Base-by-base conservation (phyloP, 1,140 invertebrate species). In the Neotoxoptera formosana region DNA sequence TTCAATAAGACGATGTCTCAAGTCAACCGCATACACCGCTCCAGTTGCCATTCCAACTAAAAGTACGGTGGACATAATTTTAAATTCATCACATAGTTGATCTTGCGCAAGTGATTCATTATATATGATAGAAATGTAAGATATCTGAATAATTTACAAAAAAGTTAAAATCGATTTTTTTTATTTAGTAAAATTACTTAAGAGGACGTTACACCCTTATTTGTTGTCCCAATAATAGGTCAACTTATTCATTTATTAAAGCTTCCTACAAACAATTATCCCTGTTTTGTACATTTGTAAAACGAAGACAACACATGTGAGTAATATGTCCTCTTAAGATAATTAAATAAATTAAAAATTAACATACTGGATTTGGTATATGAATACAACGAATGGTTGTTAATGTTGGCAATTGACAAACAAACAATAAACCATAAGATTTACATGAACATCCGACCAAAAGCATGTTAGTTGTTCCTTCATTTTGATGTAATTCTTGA, bases 41-140 rank as follows among this genome's bases (percentile, higher is more conserved):
- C 91, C 91, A 45, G 48, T 56, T 30, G 23, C 8, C 34, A 41
- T 56, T 45, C 91, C 91, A 84, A 93, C 23, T 30, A 93, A 56
- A 0, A 93, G 30, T 86, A 93, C 23, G 86, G 91, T 93, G 14
- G 91, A 93, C 91, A 93, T 93, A 0, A 93, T 21, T 56, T 86
- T 84, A 84, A 93, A 93, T 45, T 93, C 91, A 93, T 93, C 91
- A 56, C 91, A 93, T 56, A 93, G n/a, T 41, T 41, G 91, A 84
- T 93, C 11, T 41, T 93, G 25, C 8, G 4, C 48, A n/a, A 56
- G 14, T 6, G 48, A n/a, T 30, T 93, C 36, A 56, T 84, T 93
- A n/a, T 21, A 21, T 41, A 93, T 93, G 17, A n/a, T 86, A 45
- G 81, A 23, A 34, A 93, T 93, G 36, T 56, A 93, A 7, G 91